A percentile compares a stretch with the other conserved stretches of the same genome.
These are phyloP conservation scores for Andrena chrysosceles DNA, from an alignment of 2,888 invertebrate species.

Conservation along the genomic window DNA sequence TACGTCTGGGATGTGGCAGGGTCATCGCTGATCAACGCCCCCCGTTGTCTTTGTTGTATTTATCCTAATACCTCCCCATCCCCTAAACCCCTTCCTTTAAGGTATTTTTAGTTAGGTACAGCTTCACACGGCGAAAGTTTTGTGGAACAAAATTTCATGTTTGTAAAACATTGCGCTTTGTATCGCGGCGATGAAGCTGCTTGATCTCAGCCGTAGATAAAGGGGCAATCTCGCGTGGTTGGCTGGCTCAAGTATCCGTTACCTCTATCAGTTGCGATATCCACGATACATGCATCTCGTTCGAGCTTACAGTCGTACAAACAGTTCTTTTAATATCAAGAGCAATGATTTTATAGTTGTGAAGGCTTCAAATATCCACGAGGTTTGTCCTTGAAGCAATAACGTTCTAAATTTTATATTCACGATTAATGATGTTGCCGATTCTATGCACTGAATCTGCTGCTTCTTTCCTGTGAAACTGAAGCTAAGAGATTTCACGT, in stretches of 20 bases:
- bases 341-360: too few species aligned
- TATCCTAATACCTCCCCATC: not conserved
- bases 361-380: too few species aligned
- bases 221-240: constrained; percentile 63
- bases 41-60: not conserved
- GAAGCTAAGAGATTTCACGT: too few species aligned
- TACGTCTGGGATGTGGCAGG: constrained; percentile 57
- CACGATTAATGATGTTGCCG: not conserved
- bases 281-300: not conserved
- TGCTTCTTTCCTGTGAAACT: too few species aligned
- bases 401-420: constrained; percentile 13
- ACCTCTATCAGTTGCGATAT: constrained; percentile 16
- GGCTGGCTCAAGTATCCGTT: constrained; percentile 29
- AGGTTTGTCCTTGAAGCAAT: too few species aligned
- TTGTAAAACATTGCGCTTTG: constrained; percentile 25
- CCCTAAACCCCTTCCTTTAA: not conserved
- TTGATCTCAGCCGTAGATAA: constrained; percentile 54
- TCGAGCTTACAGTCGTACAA: too few species aligned
- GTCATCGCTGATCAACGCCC: constrained; percentile 28
- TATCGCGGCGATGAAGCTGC: constrained; percentile 51
- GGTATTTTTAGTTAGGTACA: constrained; percentile 11
- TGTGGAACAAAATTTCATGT: constrained; percentile 22
- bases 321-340: too few species aligned
- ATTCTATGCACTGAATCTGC: not conserved
- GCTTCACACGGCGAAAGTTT: not conserved